Base-by-base conservation (phyloP, 2,888 invertebrate genomes). In the Spilosoma lubricipeda region DNA sequence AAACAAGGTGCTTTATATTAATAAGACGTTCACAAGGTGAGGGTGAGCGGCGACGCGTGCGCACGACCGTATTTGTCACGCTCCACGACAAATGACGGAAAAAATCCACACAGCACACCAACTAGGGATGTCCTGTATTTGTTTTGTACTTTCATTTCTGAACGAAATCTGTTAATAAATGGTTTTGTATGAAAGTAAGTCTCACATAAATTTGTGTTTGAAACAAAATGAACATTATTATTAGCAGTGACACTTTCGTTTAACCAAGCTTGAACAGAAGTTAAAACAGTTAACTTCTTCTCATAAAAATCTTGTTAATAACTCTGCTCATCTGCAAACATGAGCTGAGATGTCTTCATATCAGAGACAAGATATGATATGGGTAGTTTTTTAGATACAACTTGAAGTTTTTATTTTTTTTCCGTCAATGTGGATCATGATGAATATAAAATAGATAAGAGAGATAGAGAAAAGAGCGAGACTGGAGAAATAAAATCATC, bases 31-130 rank as follows among this genome's bases (percentile, higher is more conserved):
- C 67, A 75, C 74, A 77, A 83, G 80, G 78, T 80, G 79, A 89
- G 92, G 90, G 91, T 91, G 91, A 86, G 90, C 91, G 91, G 77
- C 85, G 90, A 84, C 90, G 92, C 93, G 90, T 92, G 90, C 90
- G 70, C 81, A 67, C 80, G 82, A 82, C 85, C 86, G 86, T 87
- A 88, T 90, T 91, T 92, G 92, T 91, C 91, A 93, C 91, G 92
- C 90, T 93, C 80, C 90, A 89, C 77, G 90, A 90, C 88, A 90
- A 89, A 84, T 86, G 81, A 80, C 82, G 86, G 86, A 88, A 89
- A 90, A 90, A 89, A 88, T 84, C 68, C 78, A 79, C 76, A 74
- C 75, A 76, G 72, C 79, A 73, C 67, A 73, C 72, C 67, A 72
- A 56, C n/a, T 75, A 87, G 79, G 86, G 87, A 27, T 85, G 82